Percentiles rank a stretch among this genome's conserved stretches.
These are phyloP conservation scores for Acropternis orthonyx DNA, from an alignment of 2,797 vertebrate genomes.

Conservation along the genomic window DNA sequence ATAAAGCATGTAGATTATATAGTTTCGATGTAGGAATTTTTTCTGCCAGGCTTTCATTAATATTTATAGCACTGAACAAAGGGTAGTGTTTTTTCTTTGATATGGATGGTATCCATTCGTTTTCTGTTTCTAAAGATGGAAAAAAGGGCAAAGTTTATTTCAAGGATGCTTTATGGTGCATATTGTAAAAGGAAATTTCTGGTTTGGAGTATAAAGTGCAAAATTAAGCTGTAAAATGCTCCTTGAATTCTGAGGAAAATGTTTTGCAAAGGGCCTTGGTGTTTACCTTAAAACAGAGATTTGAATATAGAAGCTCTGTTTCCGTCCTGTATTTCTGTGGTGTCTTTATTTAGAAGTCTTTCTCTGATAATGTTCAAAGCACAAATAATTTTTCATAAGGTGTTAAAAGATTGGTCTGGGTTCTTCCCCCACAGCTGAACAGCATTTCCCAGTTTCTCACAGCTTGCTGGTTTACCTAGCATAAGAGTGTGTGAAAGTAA, in stretches of 20 bases:
- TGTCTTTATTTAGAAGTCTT: background rate
- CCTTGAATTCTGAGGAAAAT: background rate
- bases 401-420: background rate
- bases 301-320: background rate
- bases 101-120: background rate
- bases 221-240: background rate
- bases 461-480: background rate
- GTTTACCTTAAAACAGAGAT: background rate
- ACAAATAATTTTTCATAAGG: background rate
- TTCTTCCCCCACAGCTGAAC: background rate
- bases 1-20: background rate
- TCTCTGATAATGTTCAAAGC: background rate
- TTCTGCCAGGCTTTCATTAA: background rate
- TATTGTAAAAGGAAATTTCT: background rate
- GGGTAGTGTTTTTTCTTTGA: background rate
- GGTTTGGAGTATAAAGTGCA: background rate
- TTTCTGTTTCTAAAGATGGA: background rate
- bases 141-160: background rate
- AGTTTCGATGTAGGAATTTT: background rate
- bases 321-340: background rate
- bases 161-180: background rate
- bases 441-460: background rate
- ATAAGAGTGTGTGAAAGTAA: background rate
- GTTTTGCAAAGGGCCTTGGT: background rate
- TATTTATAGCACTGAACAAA: background rate